Percentiles rank a stretch among this genome's conserved stretches.
These are phyloP conservation scores for Mugil cephalus DNA, from an alignment of 2,113 vertebrate species.

Conservation along the genomic window DNA sequence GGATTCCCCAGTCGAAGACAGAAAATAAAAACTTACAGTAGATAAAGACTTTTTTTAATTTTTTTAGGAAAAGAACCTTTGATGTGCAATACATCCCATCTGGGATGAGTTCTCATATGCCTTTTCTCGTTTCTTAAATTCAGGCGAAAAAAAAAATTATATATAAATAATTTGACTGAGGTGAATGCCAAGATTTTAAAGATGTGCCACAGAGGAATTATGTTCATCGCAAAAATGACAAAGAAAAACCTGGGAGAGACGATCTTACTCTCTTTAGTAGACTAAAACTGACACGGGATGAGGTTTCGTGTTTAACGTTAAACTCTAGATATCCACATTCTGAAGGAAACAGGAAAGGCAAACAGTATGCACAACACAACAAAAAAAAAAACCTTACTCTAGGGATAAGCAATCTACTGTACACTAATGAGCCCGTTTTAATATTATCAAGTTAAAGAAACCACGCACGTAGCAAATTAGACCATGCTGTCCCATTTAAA, in stretches of 20 bases:
- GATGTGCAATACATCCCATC: constrained; percentile 38
- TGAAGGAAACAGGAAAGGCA: not conserved
- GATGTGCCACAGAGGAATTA: constrained; percentile 14
- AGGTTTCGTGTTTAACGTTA: constrained; percentile 41
- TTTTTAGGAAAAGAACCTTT: constrained; percentile 38
- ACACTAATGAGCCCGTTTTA: constrained; percentile 3
- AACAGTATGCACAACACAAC: not conserved
- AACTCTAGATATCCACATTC: constrained; percentile 53
- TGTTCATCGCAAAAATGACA: constrained; percentile 41
- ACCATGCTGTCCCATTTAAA: too few species aligned
- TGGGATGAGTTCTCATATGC: constrained; percentile 35
- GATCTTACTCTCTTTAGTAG: constrained; percentile 20
- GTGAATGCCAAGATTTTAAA: constrained; percentile 24
- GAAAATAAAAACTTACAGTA: constrained; percentile 5
- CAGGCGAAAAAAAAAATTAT: constrained; percentile 1
- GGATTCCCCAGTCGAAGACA: constrained; percentile 21
- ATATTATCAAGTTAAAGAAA: constrained; percentile 17
- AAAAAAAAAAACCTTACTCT: too few species aligned
- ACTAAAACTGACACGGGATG: constrained; percentile 41
- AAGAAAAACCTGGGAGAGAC: constrained; percentile 44
- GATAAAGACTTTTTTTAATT: not conserved
- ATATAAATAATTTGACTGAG: constrained; percentile 22
- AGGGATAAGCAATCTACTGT: constrained; percentile 1
- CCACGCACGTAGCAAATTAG: constrained; percentile 16
- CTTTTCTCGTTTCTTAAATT: constrained; percentile 36